These are phyloP conservation scores for Crepidodera aurea DNA, from an alignment of 2,888 invertebrate species.

Conservation along the genomic window DNA sequence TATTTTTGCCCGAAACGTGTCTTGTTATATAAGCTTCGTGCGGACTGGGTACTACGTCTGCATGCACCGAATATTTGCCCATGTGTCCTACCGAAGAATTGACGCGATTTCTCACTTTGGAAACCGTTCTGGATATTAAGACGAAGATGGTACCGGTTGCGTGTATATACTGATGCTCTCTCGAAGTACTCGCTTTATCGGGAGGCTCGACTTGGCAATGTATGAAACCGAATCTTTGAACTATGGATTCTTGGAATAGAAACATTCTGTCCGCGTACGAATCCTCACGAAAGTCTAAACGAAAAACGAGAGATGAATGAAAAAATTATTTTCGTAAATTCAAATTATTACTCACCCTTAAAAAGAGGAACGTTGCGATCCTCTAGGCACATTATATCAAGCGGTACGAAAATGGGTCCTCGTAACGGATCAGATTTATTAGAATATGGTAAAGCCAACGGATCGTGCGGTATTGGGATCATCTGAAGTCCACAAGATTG, in stretches of 20 bases:
- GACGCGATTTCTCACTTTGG: conserved; percentile 63
- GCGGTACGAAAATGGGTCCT: conserved; percentile 93
- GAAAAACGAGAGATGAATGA: too few species aligned
- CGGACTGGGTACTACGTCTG: conserved; percentile 78
- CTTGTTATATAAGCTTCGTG: conserved; percentile 90
- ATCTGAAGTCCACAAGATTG: conserved; percentile 87
- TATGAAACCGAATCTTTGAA: conserved; percentile 90
- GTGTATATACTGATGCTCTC: conserved; percentile 92
- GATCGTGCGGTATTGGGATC: conserved; percentile 95
- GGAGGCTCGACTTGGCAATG: conserved; percentile 79
- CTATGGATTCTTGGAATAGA: conserved; percentile 87
- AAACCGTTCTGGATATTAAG: conserved; percentile 75
- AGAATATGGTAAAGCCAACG: conserved; percentile 93
- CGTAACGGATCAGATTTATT: conserved; percentile 95
- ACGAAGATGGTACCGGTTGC: conserved; percentile 96
- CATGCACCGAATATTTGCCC: conserved; percentile 69
- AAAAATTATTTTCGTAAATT: background rate
- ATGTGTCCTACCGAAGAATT: conserved; percentile 50
- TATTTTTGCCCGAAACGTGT: conserved; percentile 85
- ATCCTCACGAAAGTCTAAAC: conserved; percentile 81
- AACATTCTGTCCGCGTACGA: conserved; percentile 79
- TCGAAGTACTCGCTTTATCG: conserved; percentile 55
- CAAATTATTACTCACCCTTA: conserved; percentile 66
- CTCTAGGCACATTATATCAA: conserved; percentile 80
- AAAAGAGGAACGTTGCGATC: conserved; percentile 72